phyloP scores from a whole-genome alignment of 2,113 vertebrate species.

The Cricetomys ansorgei region DNA sequence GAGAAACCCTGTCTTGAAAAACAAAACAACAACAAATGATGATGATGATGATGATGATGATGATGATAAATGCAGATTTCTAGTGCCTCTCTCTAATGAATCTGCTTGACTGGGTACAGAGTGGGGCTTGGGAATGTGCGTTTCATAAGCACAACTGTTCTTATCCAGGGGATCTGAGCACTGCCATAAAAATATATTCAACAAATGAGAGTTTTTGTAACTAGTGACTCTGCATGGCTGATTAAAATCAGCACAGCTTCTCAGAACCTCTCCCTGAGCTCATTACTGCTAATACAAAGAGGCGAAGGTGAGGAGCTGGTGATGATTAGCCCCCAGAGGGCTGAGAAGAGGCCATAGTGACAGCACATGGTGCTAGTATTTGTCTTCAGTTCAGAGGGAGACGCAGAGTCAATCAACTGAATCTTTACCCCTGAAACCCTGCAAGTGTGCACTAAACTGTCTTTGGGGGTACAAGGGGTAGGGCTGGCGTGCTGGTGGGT shows the following conservation, averaged over 20 bases:
- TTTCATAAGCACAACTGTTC: background rate
- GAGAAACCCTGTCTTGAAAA: too few species aligned
- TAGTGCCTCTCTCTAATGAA: background rate
- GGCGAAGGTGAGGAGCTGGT: background rate
- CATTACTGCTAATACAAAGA: conserved; percentile 58
- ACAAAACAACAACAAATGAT: too few species aligned
- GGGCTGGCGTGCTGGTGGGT: background rate
- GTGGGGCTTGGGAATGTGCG: background rate
- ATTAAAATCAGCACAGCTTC: conserved; percentile 63
- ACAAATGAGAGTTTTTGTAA: conserved; percentile 47
- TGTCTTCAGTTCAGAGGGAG: background rate
- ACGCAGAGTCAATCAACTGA: background rate
- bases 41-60: too few species aligned
- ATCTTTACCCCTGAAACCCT: conserved; percentile 15
- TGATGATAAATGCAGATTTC: too few species aligned
- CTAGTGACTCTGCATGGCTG: conserved; percentile 20
- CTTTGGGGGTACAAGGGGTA: background rate
- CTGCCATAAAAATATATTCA: background rate
- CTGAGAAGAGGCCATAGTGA: background rate
- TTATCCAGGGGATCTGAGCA: background rate
- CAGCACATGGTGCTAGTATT: background rate
- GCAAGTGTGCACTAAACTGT: background rate
- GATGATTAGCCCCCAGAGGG: conserved; percentile 62
- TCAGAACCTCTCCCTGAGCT: conserved; percentile 44
- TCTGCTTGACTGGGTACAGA: background rate